Base-by-base conservation (phyloP, 1,140 invertebrate species). In the Dinoponera quadriceps region DNA sequence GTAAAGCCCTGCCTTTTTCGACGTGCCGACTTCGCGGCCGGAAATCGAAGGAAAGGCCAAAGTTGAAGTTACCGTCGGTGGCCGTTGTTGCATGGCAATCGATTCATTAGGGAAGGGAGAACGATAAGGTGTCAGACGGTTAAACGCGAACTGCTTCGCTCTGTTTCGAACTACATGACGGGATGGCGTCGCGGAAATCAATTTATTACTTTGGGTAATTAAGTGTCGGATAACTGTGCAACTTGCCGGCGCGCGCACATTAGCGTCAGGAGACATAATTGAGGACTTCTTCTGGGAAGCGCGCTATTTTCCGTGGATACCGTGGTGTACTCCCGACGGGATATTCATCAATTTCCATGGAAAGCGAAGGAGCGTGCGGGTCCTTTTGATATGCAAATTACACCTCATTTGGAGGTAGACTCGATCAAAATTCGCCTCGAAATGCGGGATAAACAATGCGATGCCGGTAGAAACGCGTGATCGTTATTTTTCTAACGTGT, bases 151-250 rank as follows among this genome's bases (percentile, higher is more conserved):
- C n/a, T 55, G 62, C 20, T 25, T 55, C 62, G 27, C n/a, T 9
- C 38, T 66, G 48, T 55, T 55, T 54, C 62, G 60, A 66, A 66
- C 60, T 33, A 5, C 38, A 63, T 20, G 48, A 18, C 25, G 14
- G 38, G 38, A 74, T 62, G 49, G 29, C 49, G 13, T 22, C 18
- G 49, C 20, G 22, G 63, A 77, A 55, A 78, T 78, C 75, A 51
- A 78, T 78, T 78, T 78, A 78, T 78, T 78, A 78, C 75, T 69
- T 78, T 69, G 16, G 49, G 33, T 78, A 78, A 78, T 78, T 78
- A 78, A 78, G 49, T 78, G 33, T 78, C 63, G 51, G 51, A 78
- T 44, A 69, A 68, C 62, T 78, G 62, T 55, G 66, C 63, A 55
- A 68, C 62, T 68, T 68, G 63, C 49, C 14, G 22, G 22, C 51